A percentile compares a stretch with the other conserved stretches of the same genome.
Conservation (phyloP, 2,888 invertebrate species). For the Leptopilina syphax region DNA sequence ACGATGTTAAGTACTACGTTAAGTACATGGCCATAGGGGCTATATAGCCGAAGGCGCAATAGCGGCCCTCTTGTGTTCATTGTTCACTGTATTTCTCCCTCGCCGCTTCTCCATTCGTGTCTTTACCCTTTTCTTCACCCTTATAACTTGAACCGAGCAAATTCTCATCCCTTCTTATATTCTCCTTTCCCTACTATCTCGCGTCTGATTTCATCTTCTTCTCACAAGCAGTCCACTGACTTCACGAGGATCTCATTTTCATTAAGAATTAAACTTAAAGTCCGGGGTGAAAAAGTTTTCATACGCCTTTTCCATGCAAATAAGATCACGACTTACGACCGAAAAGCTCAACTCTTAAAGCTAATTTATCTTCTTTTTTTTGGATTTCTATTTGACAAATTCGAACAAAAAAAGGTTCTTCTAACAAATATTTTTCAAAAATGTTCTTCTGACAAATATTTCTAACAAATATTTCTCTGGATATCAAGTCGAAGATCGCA, state of each 20-base stretch:
- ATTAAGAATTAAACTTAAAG: constrained; percentile 73
- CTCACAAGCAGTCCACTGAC: constrained; percentile 66
- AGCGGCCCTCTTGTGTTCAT: constrained; percentile 74
- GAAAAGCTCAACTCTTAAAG: constrained; percentile 58
- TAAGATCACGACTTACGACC: constrained; percentile 61
- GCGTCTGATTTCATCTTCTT: constrained; percentile 66
- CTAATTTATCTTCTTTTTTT: constrained; percentile 59
- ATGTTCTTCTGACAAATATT: neutral
- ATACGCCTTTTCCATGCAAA: constrained; percentile 69
- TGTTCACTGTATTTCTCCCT: constrained; percentile 70
- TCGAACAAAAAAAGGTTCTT: neutral
- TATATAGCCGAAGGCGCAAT: constrained; percentile 75
- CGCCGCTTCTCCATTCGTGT: constrained; percentile 56
- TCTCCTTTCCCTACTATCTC: constrained; percentile 53
- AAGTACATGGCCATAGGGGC: constrained; percentile 73
- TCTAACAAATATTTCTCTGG: too few species aligned
- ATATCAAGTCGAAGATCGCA: neutral
- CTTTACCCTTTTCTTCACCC: constrained; percentile 57
- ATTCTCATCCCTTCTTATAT: constrained; percentile 53
- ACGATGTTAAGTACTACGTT: constrained; percentile 61
- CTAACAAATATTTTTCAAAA: neutral
- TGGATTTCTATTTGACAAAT: neutral
- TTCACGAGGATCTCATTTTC: constrained; percentile 73
- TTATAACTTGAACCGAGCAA: constrained; percentile 49
- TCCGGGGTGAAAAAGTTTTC: constrained; percentile 64